Conservation (phyloP, 2,797 vertebrate species). For the Rhabdomys pumilio region DNA sequence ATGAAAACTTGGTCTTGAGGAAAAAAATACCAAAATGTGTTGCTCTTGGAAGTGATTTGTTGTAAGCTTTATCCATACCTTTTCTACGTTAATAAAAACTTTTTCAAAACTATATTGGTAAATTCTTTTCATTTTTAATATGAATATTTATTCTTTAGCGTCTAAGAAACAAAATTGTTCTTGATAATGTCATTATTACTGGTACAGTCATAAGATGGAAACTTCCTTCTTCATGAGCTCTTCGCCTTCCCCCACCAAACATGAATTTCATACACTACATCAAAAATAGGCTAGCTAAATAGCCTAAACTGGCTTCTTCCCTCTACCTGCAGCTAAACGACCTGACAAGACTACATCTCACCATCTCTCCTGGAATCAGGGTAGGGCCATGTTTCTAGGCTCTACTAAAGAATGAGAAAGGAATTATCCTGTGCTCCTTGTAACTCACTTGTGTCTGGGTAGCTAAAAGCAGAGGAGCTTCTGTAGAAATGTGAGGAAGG, state of each 20-base stretch:
- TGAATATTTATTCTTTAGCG: conserved; percentile 49
- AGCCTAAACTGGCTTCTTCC: neutral
- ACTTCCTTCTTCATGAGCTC: neutral
- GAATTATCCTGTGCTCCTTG: neutral
- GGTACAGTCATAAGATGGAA: neutral
- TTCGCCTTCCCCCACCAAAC: neutral
- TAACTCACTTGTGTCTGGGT: neutral
- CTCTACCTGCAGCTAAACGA: neutral
- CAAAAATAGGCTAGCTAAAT: neutral
- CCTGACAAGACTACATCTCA: neutral
- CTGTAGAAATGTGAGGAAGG: neutral
- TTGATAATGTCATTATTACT: conserved; percentile 17
- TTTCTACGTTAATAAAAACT: neutral
- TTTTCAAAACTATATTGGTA: neutral
- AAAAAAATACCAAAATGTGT: conserved; percentile 6
- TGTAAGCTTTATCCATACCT: conserved; percentile 4
- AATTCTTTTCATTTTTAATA: conserved; percentile 18
- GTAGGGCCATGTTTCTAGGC: too few relatives aligned
- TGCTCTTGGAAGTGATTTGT: conserved; percentile 15
- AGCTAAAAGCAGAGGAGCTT: conserved; percentile 4
- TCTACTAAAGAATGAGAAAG: neutral
- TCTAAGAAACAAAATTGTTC: neutral
- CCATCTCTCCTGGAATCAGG: neutral
- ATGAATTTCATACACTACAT: neutral
- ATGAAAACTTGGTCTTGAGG: neutral